phyloP scores from a whole-genome alignment of 2,113 vertebrate species.

The Zeus faber region DNA sequence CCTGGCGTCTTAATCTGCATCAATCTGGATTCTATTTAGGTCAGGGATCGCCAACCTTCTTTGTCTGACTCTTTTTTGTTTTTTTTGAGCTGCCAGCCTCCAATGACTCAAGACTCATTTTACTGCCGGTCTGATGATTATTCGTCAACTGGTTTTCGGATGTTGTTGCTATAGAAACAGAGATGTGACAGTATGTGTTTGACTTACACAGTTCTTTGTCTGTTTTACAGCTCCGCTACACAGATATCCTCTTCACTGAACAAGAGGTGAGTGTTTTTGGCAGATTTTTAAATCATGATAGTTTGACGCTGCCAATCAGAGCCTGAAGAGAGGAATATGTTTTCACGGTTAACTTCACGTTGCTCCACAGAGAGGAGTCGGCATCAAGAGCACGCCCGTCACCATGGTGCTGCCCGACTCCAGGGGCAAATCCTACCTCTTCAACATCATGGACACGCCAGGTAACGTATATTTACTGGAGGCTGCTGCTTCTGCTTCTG shows the following conservation, averaged over 20 bases:
- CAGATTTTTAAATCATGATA: too few relatives aligned
- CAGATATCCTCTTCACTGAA: constrained; percentile 97
- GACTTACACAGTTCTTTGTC: not conserved
- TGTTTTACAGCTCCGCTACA: constrained; percentile 90
- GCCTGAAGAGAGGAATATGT: not conserved
- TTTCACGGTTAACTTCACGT: not conserved
- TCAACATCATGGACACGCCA: constrained; percentile 98
- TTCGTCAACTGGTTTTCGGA: not conserved
- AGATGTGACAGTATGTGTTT: not conserved
- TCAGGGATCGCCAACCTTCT: too few relatives aligned
- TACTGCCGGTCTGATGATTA: too few relatives aligned
- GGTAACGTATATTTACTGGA: constrained; percentile 72
- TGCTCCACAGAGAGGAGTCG: constrained; percentile 86
- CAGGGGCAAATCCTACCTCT: constrained; percentile 96
- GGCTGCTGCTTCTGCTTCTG: not conserved
- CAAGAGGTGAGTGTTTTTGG: constrained; percentile 85
- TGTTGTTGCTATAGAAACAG: not conserved
- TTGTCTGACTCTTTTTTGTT: too few relatives aligned
- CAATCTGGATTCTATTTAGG: too few relatives aligned
- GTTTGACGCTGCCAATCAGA: not conserved
- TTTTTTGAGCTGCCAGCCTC: too few relatives aligned
- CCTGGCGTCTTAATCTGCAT: too few relatives aligned
- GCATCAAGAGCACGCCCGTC: constrained; percentile 97
- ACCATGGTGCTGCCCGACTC: constrained; percentile 96
- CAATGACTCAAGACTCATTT: too few relatives aligned